Evolutionary conservation across 2,888 invertebrate genomes (phyloP).

Genomic region (Andrena flavipes): DNA sequence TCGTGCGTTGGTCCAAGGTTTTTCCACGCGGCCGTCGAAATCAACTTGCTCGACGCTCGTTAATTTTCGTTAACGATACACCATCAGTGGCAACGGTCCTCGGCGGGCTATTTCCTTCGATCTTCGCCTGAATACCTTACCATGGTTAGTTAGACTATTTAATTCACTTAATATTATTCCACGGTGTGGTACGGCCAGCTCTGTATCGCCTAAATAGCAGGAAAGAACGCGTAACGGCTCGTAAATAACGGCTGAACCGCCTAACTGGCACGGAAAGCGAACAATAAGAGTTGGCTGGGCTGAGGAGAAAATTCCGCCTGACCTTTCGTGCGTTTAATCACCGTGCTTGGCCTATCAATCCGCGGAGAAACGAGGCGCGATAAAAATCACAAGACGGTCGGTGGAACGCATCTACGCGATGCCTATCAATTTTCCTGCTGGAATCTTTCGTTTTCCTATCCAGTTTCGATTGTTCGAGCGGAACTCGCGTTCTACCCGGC

Average conservation of each 20-base stretch:
- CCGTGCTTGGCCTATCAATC: constrained; percentile 19
- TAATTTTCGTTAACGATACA: constrained; percentile 45
- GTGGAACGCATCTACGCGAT: not conserved
- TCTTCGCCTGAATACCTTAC: constrained; percentile 24
- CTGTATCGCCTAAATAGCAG: constrained; percentile 8
- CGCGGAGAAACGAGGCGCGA: constrained; percentile 3
- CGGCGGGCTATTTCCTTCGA: constrained; percentile 17
- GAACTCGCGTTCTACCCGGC: not conserved
- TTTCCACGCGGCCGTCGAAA: constrained; percentile 29
- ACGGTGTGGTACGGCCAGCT: not conserved
- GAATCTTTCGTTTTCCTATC: constrained; percentile 4
- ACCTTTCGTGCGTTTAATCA: constrained; percentile 33
- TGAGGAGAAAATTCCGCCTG: constrained; percentile 18
- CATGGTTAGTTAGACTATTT: not conserved
- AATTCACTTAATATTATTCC: constrained; percentile 1
- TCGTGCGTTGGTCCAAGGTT: constrained; percentile 18
- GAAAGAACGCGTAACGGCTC: constrained; percentile 31
- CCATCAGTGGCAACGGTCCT: not conserved
- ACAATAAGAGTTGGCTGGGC: constrained; percentile 1
- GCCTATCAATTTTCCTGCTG: constrained; percentile 12
- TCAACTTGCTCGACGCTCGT: constrained; percentile 46
- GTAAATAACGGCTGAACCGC: constrained; percentile 33
- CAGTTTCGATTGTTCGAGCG: not conserved
- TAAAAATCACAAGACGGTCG: constrained; percentile 15
- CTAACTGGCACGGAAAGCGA: not conserved